Conservation (phyloP, 2,888 invertebrate genomes). For the Altica lythri region DNA sequence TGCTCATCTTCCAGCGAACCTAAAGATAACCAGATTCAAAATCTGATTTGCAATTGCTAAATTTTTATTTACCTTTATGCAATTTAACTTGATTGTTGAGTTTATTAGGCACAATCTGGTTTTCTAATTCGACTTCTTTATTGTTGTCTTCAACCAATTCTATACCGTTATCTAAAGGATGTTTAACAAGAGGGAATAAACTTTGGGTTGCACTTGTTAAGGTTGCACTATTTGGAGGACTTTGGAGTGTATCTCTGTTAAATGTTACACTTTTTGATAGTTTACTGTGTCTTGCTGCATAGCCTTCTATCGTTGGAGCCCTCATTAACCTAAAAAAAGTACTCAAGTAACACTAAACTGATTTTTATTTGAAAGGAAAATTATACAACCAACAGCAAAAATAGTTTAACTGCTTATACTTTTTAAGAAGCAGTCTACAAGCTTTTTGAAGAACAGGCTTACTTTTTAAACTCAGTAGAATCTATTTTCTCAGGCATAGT, state of each 20-base stretch:
- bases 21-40: slow-evolving; percentile 40
- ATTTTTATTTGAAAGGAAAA: slow-evolving; percentile 11
- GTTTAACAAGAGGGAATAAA: slow-evolving; percentile 51
- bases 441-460: too few relatives aligned
- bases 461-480: slow-evolving; percentile 65
- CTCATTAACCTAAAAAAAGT: slow-evolving; percentile 73
- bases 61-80: slow-evolving; percentile 59
- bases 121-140: slow-evolving; percentile 61
- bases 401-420: too few relatives aligned
- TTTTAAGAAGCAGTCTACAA: too few relatives aligned
- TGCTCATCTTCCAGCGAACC: slow-evolving; percentile 72
- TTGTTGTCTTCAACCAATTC: slow-evolving; percentile 57
- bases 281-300: slow-evolving; percentile 85
- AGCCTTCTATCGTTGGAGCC: slow-evolving; percentile 86
- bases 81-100: slow-evolving; percentile 66
- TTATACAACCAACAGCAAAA: not conserved
- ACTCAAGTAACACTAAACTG: too few relatives aligned
- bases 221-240: slow-evolving; percentile 66
- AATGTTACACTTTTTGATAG: slow-evolving; percentile 88
- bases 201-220: slow-evolving; percentile 40
- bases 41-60: not conserved
- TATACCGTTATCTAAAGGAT: slow-evolving; percentile 51
- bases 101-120: slow-evolving; percentile 63
- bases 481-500: slow-evolving; percentile 50
- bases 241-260: slow-evolving; percentile 81